Evolutionary conservation across 2,888 invertebrate species (phyloP).

Genomic region (Tachina grossa): DNA sequence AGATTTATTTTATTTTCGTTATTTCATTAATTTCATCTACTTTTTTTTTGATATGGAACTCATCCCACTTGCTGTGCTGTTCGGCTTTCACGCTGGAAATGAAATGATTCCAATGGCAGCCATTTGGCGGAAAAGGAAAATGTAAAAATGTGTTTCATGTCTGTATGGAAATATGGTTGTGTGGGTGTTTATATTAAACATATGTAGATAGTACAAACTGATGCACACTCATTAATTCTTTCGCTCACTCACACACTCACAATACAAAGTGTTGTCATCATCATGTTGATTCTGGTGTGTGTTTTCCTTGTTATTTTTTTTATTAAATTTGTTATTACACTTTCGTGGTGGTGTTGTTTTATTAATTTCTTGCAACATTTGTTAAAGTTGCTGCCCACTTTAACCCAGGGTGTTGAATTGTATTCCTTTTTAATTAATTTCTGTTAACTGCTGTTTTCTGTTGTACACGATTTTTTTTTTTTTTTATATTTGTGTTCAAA

Average conservation of each 20-base stretch:
- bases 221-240: background rate
- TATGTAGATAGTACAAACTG: slow-evolving; percentile 25
- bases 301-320: slow-evolving; percentile 1
- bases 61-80: background rate
- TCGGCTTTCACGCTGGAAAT: background rate
- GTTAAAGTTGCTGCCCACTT: slow-evolving; percentile 41
- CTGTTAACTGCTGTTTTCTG: slow-evolving; percentile 73
- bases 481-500: background rate
- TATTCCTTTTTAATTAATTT: slow-evolving; percentile 67
- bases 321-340: background rate
- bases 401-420: slow-evolving; percentile 49
- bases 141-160: slow-evolving; percentile 24
- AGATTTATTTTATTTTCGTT: slow-evolving; percentile 30
- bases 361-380: slow-evolving; percentile 36
- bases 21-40: slow-evolving; percentile 8
- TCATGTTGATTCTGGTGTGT: background rate
- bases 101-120: slow-evolving; percentile 40
- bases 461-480: slow-evolving; percentile 37
- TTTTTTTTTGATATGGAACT: background rate
- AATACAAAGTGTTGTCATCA: slow-evolving; percentile 15
- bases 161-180: background rate
- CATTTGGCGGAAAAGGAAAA: slow-evolving; percentile 32
- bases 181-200: slow-evolving; percentile 19
- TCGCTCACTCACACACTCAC: background rate
- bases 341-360: slow-evolving; percentile 16